These are phyloP conservation scores for Choloepus hoffmanni DNA, from an alignment of 2,113 vertebrate species.

Conservation along the genomic window DNA sequence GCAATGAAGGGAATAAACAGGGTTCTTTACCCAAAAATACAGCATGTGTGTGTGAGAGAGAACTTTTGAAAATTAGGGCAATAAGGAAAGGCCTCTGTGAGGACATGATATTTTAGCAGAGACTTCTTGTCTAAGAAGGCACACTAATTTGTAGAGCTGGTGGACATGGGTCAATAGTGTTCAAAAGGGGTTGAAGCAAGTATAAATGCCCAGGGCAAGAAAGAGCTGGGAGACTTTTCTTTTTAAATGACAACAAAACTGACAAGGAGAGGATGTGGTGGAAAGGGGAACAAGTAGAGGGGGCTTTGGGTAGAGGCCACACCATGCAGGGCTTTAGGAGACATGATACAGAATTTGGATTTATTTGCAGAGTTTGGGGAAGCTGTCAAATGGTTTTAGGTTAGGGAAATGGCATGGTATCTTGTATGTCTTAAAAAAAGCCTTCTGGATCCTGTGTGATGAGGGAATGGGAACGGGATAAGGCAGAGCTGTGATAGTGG, in stretches of 20 bases:
- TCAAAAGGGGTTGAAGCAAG: background rate
- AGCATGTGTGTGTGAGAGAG: background rate
- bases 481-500: background rate
- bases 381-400: background rate
- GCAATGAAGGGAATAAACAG: background rate
- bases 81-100: background rate
- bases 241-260: background rate
- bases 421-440: background rate
- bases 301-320: background rate
- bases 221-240: background rate
- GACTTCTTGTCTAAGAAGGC: background rate
- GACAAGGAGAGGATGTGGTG: background rate
- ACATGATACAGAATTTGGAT: background rate
- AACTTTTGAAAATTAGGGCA: background rate
- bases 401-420: background rate
- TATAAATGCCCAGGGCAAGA: background rate
- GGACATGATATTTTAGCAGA: background rate
- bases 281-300: rapidly evolving
- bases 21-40: background rate
- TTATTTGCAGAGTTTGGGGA: background rate
- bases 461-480: background rate
- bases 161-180: background rate
- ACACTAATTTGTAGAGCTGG: background rate
- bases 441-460: background rate
- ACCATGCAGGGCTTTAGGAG: background rate